Evolutionary conservation across 1,140 invertebrate genomes (phyloP).

Genomic region (Philotrypesis tridentata): DNA sequence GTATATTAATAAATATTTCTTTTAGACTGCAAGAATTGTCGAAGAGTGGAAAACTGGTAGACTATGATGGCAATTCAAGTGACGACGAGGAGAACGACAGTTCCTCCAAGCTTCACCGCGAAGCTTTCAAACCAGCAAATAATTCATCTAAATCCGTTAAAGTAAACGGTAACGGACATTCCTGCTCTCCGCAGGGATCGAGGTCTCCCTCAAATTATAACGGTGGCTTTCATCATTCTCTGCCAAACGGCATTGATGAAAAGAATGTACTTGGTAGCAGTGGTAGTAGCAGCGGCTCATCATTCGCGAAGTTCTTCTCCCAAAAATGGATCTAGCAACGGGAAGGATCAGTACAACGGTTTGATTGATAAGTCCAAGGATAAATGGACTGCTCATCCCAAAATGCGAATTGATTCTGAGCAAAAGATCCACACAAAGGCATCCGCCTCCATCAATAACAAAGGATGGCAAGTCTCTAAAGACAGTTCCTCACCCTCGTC

Average conservation of each 20-base stretch:
- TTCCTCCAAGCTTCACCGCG: neutral
- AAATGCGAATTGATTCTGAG: conserved; percentile 41
- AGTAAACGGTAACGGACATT: conserved; percentile 20
- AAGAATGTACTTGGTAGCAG: conserved; percentile 8
- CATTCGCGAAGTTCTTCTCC: conserved; percentile 29
- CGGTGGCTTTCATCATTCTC: conserved; percentile 1
- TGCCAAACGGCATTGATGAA: conserved; percentile 6
- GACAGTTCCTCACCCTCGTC: conserved; percentile 59
- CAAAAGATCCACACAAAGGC: conserved; percentile 65
- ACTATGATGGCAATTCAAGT: conserved; percentile 67
- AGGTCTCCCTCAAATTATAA: conserved; percentile 30
- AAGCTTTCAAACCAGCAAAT: conserved; percentile 10
- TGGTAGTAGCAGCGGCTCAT: conserved; percentile 18
- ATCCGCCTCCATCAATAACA: conserved; percentile 56
- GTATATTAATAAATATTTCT: neutral
- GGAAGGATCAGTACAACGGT: conserved; percentile 36
- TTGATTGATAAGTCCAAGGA: conserved; percentile 24
- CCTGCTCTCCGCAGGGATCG: conserved; percentile 1
- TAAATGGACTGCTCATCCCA: conserved; percentile 16
- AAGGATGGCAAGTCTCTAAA: conserved; percentile 65
- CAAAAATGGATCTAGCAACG: conserved; percentile 12
- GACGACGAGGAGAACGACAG: conserved; percentile 65
- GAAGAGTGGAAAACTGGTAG: conserved; percentile 65
- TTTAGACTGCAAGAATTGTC: conserved; percentile 38
- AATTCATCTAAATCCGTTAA: conserved; percentile 23